phyloP scores from a whole-genome alignment of 1,140 invertebrate species.

The Harlomillsia oculata region DNA sequence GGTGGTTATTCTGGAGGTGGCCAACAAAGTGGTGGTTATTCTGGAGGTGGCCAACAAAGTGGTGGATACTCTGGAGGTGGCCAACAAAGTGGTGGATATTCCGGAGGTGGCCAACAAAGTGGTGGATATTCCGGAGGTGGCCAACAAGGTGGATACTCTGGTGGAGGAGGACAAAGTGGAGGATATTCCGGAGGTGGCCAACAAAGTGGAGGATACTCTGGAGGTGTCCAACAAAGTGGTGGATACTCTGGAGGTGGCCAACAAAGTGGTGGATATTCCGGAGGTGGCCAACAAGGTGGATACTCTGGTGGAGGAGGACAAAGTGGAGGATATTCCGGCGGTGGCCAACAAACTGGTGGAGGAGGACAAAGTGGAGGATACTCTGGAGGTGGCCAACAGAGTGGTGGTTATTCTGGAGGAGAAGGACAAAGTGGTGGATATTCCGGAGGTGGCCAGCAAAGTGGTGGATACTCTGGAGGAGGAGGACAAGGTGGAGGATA shows the following conservation, averaged over 20 bases:
- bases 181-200: not conserved
- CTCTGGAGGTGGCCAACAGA: not conserved
- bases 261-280: not conserved
- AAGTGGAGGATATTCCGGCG: not conserved
- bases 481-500: not conserved
- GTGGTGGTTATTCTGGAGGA: not conserved
- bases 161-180: not conserved
- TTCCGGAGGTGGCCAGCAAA: not conserved
- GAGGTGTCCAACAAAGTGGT: not conserved
- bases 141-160: not conserved
- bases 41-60: constrained; percentile 29
- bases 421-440: not conserved
- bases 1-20: not conserved
- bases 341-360: not conserved
- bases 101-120: constrained; percentile 2
- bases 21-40: not conserved
- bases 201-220: constrained; percentile 3
- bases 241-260: not conserved
- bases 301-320: not conserved
- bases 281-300: constrained; percentile 4
- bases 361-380: not conserved
- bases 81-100: not conserved
- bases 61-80: constrained; percentile 37
- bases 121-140: constrained; percentile 17
- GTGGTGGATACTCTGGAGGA: not conserved